Conservation (phyloP, 2,113 vertebrate species). For the Pterocles gutturalis region DNA sequence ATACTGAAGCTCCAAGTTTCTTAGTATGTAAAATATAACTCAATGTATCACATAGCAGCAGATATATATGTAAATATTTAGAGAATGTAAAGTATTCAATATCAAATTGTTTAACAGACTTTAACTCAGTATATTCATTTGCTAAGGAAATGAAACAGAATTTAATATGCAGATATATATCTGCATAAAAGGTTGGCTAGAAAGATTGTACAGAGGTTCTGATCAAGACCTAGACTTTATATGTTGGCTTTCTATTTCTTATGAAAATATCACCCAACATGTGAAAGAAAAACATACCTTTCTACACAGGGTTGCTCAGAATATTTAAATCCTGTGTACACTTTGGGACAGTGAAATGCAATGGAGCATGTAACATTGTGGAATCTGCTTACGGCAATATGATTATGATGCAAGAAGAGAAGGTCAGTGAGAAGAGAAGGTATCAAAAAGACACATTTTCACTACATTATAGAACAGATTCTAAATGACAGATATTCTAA, state of each 20-base stretch:
- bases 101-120: neutral
- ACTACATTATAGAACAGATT: neutral
- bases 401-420: neutral
- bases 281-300: neutral
- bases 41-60: neutral
- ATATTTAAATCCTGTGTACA: neutral
- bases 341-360: neutral
- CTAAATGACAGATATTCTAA: neutral
- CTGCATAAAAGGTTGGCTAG: neutral
- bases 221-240: neutral
- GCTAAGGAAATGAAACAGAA: neutral
- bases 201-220: neutral
- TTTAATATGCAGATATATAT: neutral
- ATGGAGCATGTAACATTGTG: accelerated
- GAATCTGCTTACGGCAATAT: neutral
- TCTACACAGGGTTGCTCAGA: neutral
- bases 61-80: neutral
- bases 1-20: neutral
- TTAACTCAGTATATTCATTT: neutral
- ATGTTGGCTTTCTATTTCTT: neutral
- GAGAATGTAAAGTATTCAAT: neutral
- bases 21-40: neutral
- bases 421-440: neutral
- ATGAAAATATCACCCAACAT: neutral
- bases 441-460: neutral